Base-by-base conservation (phyloP, 2,113 vertebrate genomes). In the Chaenocephalus aceratus region DNA sequence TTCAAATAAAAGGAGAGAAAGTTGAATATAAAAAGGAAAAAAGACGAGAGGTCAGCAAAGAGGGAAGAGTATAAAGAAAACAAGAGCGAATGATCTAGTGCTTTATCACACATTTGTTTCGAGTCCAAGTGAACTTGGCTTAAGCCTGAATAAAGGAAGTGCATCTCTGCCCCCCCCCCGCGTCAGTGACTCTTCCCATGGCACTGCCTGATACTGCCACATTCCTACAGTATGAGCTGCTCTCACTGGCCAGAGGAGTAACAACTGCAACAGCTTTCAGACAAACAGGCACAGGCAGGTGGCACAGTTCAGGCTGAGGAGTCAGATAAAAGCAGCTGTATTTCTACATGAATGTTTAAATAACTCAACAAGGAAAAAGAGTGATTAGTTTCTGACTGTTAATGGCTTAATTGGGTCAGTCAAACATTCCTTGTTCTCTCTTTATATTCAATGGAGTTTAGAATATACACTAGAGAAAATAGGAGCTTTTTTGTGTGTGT, bases 171-270 rank as follows among this genome's bases (percentile, higher is more conserved):
- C 58, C 41, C 21, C 61, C 13, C 60, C 23, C 51, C 12, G 21
- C 11, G 62, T 59, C 69, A 48, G 73, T 77, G 85, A 84, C 75
- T 86, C 87, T 73, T 79, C 68, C 75, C 89, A 79, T 92, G 91
- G 88, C 92, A 92, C 91, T 78, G 93, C 89, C 90, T 94, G 90
- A 87, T 93, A 93, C 91, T 79, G 85, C 76, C 83, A 53, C 91
- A 94, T 94, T 93, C 94, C 93, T 86, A 75, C 91, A 81, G 77
- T 65, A 87, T 93, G 94, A 91, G 65, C 84, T 49, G 72, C 85
- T 82, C 70, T 51, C 66, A 60, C 66, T 34, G 60, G 46, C 60
- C 69, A 80, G 77, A 89, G 80, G 63, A 83, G 78, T 72, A 71
- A 59, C 82, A 88, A 86, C 83, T 82, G 79, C 79, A 57, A 62